Percentiles rank a stretch among this genome's conserved stretches.
phyloP scores from a whole-genome alignment of 1,140 invertebrate species.

The Neuroterus valhalla region DNA sequence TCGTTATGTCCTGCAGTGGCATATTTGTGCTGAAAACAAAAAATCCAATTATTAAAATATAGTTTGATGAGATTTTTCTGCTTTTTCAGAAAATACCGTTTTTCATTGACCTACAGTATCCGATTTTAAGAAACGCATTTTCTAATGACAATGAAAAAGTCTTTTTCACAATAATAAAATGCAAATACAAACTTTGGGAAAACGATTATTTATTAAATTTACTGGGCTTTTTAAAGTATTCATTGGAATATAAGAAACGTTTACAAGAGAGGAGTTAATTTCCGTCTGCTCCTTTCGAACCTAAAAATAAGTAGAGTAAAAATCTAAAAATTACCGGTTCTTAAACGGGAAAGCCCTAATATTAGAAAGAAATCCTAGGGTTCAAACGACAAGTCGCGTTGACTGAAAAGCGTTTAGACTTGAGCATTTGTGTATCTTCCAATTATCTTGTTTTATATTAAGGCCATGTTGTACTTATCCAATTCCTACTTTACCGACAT shows the following conservation, averaged over 20 bases:
- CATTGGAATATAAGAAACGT: background rate
- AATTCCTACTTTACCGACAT: too few relatives aligned
- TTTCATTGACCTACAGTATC: too few relatives aligned
- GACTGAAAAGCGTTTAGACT: background rate
- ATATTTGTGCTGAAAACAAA: conserved; percentile 63
- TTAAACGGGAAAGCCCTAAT: conserved; percentile 14
- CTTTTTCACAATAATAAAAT: too few relatives aligned
- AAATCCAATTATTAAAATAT: conserved; percentile 26
- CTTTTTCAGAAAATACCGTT: background rate
- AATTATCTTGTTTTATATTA: background rate
- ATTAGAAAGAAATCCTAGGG: conserved; percentile 7
- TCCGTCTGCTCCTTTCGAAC: background rate
- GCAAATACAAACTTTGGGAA: too few relatives aligned
- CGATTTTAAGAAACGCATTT: too few relatives aligned
- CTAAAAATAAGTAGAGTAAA: conserved; percentile 12
- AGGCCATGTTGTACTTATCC: too few relatives aligned
- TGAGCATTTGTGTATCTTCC: background rate
- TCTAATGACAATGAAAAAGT: too few relatives aligned
- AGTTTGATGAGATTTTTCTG: background rate
- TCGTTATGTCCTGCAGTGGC: conserved; percentile 62
- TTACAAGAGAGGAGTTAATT: background rate
- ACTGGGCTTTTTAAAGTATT: background rate
- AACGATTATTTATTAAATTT: too few relatives aligned
- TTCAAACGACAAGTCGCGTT: background rate
- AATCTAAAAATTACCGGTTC: conserved; percentile 3